Percentiles rank a stretch among this genome's conserved stretches.
These are phyloP conservation scores for Marasmarcha lunaedactyla DNA, from an alignment of 2,888 invertebrate genomes.

Conservation along the genomic window DNA sequence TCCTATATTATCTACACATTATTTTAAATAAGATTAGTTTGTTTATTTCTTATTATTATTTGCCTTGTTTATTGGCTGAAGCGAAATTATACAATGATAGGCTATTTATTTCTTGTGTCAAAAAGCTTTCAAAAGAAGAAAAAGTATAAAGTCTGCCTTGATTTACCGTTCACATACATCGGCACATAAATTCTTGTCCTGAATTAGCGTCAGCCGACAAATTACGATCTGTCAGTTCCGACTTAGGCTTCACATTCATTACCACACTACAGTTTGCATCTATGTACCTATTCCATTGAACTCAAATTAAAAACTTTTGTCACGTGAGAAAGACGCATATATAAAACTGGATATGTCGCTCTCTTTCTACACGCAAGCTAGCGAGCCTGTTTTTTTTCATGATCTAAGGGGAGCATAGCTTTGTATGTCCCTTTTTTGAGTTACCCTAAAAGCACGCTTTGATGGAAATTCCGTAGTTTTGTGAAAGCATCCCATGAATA, in stretches of 20 bases:
- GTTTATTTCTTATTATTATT: too few relatives aligned
- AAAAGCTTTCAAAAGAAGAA: too few relatives aligned
- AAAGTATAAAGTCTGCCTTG: too few relatives aligned
- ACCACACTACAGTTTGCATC: slow-evolving; percentile 23
- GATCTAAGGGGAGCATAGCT: slow-evolving; percentile 21
- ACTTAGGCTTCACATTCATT: slow-evolving; percentile 29
- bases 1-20: too few relatives aligned
- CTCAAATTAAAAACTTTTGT: neutral
- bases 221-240: slow-evolving; percentile 30
- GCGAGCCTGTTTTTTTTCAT: neutral
- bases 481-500: slow-evolving; percentile 21
- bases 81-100: too few relatives aligned
- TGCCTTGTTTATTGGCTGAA: too few relatives aligned
- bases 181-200: neutral
- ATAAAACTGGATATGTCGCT: neutral
- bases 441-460: slow-evolving; percentile 24
- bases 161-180: too few relatives aligned
- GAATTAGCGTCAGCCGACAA: slow-evolving; percentile 16
- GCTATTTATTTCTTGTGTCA: too few relatives aligned
- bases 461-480: slow-evolving; percentile 20
- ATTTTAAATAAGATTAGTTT: too few relatives aligned
- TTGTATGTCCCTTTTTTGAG: slow-evolving; percentile 27
- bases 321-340: neutral
- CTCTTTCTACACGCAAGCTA: neutral
- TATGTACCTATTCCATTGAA: slow-evolving; percentile 17